Evolutionary conservation across 2,113 vertebrate genomes (phyloP).

Genomic region (Lagopus muta): DNA sequence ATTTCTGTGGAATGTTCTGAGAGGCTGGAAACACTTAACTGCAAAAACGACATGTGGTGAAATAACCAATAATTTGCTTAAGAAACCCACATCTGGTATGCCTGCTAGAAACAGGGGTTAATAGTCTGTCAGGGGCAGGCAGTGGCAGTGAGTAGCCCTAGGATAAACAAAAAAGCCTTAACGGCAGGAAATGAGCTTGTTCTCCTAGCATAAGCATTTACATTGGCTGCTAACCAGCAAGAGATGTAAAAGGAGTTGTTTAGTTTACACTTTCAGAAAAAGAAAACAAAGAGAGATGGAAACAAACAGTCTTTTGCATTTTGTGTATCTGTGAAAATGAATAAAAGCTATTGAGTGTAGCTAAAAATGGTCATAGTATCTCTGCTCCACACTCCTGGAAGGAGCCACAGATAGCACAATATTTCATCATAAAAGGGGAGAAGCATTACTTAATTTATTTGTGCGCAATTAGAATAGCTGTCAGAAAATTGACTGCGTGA

Average conservation of each 20-base stretch:
- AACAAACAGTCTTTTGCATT: conserved; percentile 65
- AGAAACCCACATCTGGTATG: conserved; percentile 92
- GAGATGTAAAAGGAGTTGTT: conserved; percentile 84
- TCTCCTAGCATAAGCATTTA: conserved; percentile 91
- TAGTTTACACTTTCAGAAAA: conserved; percentile 76
- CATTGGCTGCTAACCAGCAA: conserved; percentile 85
- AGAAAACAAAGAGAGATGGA: conserved; percentile 44
- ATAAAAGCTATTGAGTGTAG: neutral
- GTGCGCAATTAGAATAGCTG: conserved; percentile 4
- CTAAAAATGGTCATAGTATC: conserved; percentile 13
- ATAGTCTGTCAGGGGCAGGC: conserved; percentile 86
- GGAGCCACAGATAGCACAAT: neutral
- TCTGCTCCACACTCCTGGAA: neutral
- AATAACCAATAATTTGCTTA: conserved; percentile 93
- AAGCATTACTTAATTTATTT: neutral
- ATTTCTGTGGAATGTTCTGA: conserved; percentile 88
- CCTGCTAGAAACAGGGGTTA: conserved; percentile 88
- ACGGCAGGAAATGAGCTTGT: conserved; percentile 92
- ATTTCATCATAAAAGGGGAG: neutral
- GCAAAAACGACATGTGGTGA: conserved; percentile 87
- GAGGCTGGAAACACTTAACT: conserved; percentile 94
- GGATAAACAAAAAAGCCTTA: conserved; percentile 91
- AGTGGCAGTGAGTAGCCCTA: conserved; percentile 84
- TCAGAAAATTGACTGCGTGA: neutral
- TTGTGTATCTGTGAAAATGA: conserved; percentile 25